A percentile compares a stretch with the other conserved stretches of the same genome.
phyloP scores from a whole-genome alignment of 2,113 vertebrate species.

The Myodes glareolus region DNA sequence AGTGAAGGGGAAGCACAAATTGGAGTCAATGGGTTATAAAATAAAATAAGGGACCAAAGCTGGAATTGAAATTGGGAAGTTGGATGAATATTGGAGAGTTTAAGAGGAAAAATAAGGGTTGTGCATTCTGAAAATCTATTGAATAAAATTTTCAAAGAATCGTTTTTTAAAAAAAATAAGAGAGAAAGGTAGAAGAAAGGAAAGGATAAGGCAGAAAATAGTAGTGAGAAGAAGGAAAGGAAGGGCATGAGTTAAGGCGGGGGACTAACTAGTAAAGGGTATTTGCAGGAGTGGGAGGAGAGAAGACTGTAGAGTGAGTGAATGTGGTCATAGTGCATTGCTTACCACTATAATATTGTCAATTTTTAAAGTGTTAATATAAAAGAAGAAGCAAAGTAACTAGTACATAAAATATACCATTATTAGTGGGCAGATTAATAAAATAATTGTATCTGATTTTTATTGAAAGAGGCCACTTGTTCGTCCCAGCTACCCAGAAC shows the following conservation, averaged over 20 bases:
- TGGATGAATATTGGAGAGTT: not conserved
- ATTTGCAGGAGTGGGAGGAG: not conserved
- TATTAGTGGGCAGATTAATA: not conserved
- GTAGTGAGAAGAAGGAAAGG: not conserved
- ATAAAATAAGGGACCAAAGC: not conserved
- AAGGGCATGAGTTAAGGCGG: not conserved
- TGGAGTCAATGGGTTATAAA: not conserved
- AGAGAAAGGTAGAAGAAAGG: not conserved
- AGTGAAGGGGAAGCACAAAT: not conserved
- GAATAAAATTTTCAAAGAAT: not conserved
- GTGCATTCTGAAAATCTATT: not conserved
- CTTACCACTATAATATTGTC: not conserved
- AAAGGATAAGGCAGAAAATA: not conserved
- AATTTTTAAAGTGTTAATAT: not conserved
- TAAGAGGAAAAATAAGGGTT: not conserved
- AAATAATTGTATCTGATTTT: not conserved
- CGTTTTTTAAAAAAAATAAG: not conserved
- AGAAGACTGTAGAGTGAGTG: not conserved
- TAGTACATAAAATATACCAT: not conserved
- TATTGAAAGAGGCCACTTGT: too few species aligned
- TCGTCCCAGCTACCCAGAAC: too few species aligned
- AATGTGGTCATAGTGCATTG: not conserved
- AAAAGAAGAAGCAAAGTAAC: not conserved
- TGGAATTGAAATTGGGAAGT: not conserved
- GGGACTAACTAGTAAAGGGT: not conserved